phyloP scores from a whole-genome alignment of 30 jellyfish, hydroid and myxozoan species.

The Hydra vulgaris region DNA sequence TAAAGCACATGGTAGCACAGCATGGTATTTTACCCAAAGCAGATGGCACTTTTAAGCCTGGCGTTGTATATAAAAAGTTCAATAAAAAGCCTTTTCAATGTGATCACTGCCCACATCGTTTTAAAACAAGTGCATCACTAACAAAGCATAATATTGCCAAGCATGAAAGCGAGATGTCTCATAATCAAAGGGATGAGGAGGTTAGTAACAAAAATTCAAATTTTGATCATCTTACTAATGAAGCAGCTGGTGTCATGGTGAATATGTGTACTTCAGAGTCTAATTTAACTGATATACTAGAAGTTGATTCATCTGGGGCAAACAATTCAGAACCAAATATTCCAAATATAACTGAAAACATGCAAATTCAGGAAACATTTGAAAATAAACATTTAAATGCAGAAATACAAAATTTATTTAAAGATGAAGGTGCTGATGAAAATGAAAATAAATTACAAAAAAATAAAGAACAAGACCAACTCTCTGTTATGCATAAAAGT shows the following conservation, averaged over 20 bases:
- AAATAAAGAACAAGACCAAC: not conserved
- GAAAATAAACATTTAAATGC: not conserved
- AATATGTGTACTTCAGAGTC: not conserved
- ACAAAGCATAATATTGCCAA: constrained; percentile 21
- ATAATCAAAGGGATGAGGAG: not conserved
- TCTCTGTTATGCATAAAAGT: not conserved
- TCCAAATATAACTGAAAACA: not conserved
- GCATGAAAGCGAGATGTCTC: constrained; percentile 1
- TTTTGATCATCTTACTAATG: not conserved
- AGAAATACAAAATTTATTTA: not conserved
- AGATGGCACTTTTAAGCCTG: constrained; percentile 6
- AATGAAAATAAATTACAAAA: not conserved
- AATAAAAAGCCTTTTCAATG: constrained; percentile 25
- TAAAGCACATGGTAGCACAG: constrained; percentile 34
- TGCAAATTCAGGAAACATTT: not conserved
- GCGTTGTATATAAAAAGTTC: constrained; percentile 19
- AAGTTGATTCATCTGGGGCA: not conserved
- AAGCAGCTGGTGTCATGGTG: not conserved
- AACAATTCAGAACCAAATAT: not conserved
- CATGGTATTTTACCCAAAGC: constrained; percentile 26
- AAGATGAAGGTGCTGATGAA: not conserved
- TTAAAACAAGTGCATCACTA: constrained; percentile 16
- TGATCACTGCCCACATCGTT: constrained; percentile 14
- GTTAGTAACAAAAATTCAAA: not conserved
- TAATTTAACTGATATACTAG: not conserved